Conservation (phyloP, 2,888 invertebrate genomes). For the Drosophila dives region DNA sequence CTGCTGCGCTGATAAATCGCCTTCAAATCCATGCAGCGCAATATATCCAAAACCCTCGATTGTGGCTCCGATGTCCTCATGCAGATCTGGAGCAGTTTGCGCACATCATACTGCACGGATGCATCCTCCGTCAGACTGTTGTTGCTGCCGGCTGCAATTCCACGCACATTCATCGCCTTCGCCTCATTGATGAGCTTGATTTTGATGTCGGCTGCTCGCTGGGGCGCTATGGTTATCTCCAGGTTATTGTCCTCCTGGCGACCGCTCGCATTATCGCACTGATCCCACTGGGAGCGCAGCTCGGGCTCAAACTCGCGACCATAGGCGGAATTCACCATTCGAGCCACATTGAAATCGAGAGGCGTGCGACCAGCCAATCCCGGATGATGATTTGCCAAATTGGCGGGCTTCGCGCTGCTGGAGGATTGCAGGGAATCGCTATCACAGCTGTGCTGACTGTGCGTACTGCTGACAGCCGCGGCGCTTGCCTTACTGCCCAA, state of each 20-base stretch:
- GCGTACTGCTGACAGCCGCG: conserved; percentile 70
- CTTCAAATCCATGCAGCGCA: conserved; percentile 83
- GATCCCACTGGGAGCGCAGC: conserved; percentile 83
- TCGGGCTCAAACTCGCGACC: conserved; percentile 83
- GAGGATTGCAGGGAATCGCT: conserved; percentile 83
- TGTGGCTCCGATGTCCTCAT: conserved; percentile 82
- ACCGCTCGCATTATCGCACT: conserved; percentile 58
- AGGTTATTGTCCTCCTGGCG: conserved; percentile 75
- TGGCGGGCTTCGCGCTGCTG: conserved; percentile 68
- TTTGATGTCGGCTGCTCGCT: conserved; percentile 82
- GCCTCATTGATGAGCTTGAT: conserved; percentile 84
- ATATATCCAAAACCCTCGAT: conserved; percentile 81
- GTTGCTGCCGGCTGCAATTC: conserved; percentile 65
- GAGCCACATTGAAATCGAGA: conserved; percentile 83
- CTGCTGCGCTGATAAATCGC: conserved; percentile 82
- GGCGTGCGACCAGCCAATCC: conserved; percentile 81
- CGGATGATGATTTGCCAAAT: conserved; percentile 28
- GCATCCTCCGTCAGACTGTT: conserved; percentile 69
- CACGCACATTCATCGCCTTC: conserved; percentile 84
- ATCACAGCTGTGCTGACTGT: conserved; percentile 83
- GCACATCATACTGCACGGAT: conserved; percentile 82
- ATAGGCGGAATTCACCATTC: conserved; percentile 82
- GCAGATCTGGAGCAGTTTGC: conserved; percentile 82
- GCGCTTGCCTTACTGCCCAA: conserved; percentile 79
- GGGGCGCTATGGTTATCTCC: conserved; percentile 89